A percentile compares a stretch with the other conserved stretches of the same genome.
Evolutionary conservation across 1,140 invertebrate species (phyloP).

Genomic region (Triops cancriformis): DNA sequence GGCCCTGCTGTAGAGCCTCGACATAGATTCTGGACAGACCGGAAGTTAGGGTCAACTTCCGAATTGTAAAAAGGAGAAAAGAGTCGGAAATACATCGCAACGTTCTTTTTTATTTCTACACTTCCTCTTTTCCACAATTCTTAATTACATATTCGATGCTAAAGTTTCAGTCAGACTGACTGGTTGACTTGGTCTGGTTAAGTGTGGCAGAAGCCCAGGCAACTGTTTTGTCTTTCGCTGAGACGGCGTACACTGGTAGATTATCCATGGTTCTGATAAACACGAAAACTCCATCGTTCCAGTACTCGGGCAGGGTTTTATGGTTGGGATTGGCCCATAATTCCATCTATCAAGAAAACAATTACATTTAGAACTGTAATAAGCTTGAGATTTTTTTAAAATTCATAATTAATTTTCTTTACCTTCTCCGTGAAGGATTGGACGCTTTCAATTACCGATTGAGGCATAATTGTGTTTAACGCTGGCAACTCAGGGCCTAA

Average conservation of each 20-base stretch:
- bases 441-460: not conserved
- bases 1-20: not conserved
- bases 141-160: not conserved
- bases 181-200: not conserved
- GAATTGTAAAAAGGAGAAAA: not conserved
- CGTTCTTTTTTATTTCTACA: not conserved
- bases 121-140: not conserved
- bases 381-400: no score
- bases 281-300: not conserved
- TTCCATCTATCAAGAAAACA: not conserved
- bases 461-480: not conserved
- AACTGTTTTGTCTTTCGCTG: not conserved
- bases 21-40: slow-evolving; percentile 27
- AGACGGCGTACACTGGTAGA: not conserved
- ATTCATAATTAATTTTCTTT: not conserved
- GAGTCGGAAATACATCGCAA: not conserved
- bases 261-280: not conserved
- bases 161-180: not conserved
- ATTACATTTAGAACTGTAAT: no score
- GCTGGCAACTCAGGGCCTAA: not conserved
- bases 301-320: not conserved
- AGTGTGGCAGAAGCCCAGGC: not conserved
- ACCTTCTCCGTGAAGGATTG: not conserved
- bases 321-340: not conserved
- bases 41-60: slow-evolving; percentile 14